Evolutionary conservation across 2,888 invertebrate genomes (phyloP).

Genomic region (Terebella lapidaria): DNA sequence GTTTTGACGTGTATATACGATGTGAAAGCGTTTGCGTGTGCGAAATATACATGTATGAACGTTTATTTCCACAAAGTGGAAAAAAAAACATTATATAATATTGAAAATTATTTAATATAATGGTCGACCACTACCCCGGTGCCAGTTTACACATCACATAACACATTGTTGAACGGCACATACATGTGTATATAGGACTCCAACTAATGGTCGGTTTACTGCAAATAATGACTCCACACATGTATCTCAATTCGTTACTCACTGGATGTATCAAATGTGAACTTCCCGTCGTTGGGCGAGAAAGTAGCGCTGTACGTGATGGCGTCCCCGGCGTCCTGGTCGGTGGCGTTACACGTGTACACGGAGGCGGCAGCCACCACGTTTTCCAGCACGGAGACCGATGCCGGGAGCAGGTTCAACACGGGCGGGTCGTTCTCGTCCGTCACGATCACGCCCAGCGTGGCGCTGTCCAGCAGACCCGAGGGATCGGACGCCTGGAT

Average conservation of each 20-base stretch:
- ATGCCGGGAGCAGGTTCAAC: neutral
- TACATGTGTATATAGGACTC: too few relatives aligned
- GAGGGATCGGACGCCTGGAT: too few relatives aligned
- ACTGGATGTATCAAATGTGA: neutral
- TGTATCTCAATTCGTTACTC: too few relatives aligned
- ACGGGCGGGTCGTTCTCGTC: neutral
- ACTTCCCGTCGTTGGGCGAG: neutral
- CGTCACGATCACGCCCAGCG: too few relatives aligned
- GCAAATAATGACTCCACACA: too few relatives aligned
- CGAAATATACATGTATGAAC: neutral
- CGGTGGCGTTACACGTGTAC: neutral
- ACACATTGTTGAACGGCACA: too few relatives aligned
- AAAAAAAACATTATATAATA: neutral
- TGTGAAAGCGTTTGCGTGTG: neutral
- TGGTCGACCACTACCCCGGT: too few relatives aligned
- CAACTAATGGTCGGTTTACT: too few relatives aligned
- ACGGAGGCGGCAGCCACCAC: neutral
- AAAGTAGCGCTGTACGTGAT: neutral
- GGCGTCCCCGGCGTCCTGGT: neutral
- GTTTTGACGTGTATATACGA: too few relatives aligned
- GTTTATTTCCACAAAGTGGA: neutral
- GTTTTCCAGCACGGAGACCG: neutral
- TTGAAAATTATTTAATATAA: too few relatives aligned
- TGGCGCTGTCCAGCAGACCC: too few relatives aligned
- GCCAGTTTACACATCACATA: too few relatives aligned